These are phyloP conservation scores for Leistus spinibarbis DNA, from an alignment of 2,888 invertebrate species.

Conservation along the genomic window DNA sequence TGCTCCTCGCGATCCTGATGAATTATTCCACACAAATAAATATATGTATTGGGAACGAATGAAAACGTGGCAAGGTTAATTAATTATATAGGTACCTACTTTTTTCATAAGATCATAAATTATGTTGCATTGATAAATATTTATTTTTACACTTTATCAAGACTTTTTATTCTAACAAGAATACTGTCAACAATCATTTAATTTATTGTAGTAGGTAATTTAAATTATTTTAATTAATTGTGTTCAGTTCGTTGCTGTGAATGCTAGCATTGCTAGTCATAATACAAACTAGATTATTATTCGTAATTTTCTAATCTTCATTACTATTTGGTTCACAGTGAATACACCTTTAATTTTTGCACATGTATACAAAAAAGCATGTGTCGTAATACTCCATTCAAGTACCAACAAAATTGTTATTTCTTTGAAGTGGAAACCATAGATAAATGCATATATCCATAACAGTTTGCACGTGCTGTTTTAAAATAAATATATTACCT, in stretches of 20 bases:
- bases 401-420: background rate
- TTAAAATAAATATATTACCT: no score
- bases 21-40: slow-evolving; percentile 35
- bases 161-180: background rate
- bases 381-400: background rate
- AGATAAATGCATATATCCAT: no score
- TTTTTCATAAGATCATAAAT: background rate
- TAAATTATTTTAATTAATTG: background rate
- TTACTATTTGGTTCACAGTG: no score
- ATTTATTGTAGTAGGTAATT: background rate
- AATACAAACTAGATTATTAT: no score
- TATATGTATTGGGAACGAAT: slow-evolving; percentile 18
- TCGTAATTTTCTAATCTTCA: no score
- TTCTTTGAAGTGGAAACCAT: no score
- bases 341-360: no score
- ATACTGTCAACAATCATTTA: background rate
- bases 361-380: no score
- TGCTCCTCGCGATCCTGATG: slow-evolving; percentile 17
- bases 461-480: no score
- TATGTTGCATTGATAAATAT: background rate
- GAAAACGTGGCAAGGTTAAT: slow-evolving; percentile 19
- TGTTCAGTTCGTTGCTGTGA: no score
- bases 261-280: no score
- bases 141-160: background rate
- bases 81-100: slow-evolving; percentile 18